A percentile compares a stretch with the other conserved stretches of the same genome.
These are phyloP conservation scores for Pocillopora grandis DNA, from an alignment of 92 coral and sea anemone genomes.

Conservation along the genomic window DNA sequence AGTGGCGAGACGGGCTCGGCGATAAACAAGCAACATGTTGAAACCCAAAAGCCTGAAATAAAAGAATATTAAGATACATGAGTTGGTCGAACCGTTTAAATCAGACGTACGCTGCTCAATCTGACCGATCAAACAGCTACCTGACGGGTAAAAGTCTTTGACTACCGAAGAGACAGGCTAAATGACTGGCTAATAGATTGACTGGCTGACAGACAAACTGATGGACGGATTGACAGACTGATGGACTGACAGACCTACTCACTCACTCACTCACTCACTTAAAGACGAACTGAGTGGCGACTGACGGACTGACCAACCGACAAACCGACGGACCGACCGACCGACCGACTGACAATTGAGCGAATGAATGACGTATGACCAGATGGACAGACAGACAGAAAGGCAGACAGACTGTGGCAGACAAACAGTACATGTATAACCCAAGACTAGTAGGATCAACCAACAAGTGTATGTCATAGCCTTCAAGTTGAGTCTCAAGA, in stretches of 20 bases:
- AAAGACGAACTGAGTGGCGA: not conserved
- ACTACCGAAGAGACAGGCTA: not conserved
- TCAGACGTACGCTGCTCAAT: no score
- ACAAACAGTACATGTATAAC: no score
- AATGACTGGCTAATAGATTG: not conserved
- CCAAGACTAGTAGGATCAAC: no score
- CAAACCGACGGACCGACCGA: no score
- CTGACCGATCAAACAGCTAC: no score
- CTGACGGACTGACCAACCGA: not conserved
- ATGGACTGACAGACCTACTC: no score
- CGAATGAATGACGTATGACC: no score
- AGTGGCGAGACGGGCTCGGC: conserved; percentile 85
- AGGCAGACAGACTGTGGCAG: no score
- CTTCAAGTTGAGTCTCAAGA: no score
- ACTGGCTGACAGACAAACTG: not conserved
- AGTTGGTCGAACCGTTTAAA: no score
- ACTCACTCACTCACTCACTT: not conserved
- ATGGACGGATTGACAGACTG: not conserved
- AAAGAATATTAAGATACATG: not conserved
- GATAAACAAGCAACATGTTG: conserved; percentile 84
- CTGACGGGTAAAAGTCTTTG: not conserved
- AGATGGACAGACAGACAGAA: no score
- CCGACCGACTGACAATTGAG: not conserved
- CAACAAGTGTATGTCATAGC: no score
- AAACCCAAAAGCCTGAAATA: conserved; percentile 84